Conservation (phyloP, 2,888 invertebrate genomes). For the Hecatera dysodea region DNA sequence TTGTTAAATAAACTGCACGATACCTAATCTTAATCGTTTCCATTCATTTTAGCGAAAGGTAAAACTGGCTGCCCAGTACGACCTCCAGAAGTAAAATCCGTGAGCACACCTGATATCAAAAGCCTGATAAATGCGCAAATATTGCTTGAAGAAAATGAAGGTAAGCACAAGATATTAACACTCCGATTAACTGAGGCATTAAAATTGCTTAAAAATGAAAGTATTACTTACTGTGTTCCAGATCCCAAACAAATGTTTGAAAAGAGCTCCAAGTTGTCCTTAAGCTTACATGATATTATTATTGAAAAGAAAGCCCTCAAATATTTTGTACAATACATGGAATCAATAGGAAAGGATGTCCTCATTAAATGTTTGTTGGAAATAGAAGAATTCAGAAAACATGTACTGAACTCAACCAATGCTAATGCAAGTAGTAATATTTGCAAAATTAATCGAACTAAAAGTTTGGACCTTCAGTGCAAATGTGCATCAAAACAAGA, state of each 20-base stretch:
- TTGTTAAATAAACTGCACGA: slow-evolving; percentile 4
- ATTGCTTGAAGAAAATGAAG: slow-evolving; percentile 77
- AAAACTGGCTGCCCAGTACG: slow-evolving; percentile 88
- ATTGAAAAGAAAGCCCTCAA: slow-evolving; percentile 95
- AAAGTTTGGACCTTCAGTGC: slow-evolving; percentile 82
- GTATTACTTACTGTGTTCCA: slow-evolving; percentile 71
- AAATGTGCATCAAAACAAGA: slow-evolving; percentile 68
- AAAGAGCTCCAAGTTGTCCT: slow-evolving; percentile 93
- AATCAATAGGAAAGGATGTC: slow-evolving; percentile 92
- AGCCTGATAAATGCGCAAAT: slow-evolving; percentile 75
- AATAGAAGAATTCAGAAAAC: slow-evolving; percentile 92
- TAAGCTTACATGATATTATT: slow-evolving; percentile 94
- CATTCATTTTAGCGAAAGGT: slow-evolving; percentile 85
- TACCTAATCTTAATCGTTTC: slow-evolving; percentile 37
- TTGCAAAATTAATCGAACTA: slow-evolving; percentile 79
- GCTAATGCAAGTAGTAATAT: slow-evolving; percentile 69
- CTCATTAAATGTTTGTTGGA: slow-evolving; percentile 95
- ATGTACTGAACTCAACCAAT: slow-evolving; percentile 65
- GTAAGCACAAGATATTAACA: slow-evolving; percentile 70
- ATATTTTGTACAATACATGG: slow-evolving; percentile 96
- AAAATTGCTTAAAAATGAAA: slow-evolving; percentile 24
- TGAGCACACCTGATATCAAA: slow-evolving; percentile 69
- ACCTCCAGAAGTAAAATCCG: slow-evolving; percentile 82
- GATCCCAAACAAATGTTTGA: slow-evolving; percentile 82
- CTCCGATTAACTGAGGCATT: neutral